Conservation (phyloP, 2,797 vertebrate species). For the Micropoecilia bifurca region DNA sequence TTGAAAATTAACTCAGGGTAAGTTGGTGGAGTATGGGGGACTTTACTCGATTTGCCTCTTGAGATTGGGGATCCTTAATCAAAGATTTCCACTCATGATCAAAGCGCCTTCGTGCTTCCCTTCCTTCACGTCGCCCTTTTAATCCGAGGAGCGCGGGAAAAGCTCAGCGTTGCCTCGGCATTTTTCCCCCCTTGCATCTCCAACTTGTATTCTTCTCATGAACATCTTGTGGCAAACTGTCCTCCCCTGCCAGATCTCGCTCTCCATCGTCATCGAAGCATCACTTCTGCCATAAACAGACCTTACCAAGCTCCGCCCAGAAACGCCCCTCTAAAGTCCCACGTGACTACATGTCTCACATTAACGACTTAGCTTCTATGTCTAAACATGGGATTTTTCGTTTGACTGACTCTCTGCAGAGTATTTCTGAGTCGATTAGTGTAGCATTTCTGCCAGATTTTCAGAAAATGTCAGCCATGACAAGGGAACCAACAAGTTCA, state of each 20-base stretch:
- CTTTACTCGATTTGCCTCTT: conserved; percentile 27
- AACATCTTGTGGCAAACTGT: conserved; percentile 24
- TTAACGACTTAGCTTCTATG: no score
- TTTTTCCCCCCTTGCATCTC: conserved; percentile 12
- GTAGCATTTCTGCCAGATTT: no score
- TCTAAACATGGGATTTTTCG: no score
- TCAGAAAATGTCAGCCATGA: no score
- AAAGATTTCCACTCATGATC: conserved; percentile 44
- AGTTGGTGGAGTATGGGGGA: neutral
- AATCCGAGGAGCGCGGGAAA: conserved; percentile 39
- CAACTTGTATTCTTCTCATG: conserved; percentile 37
- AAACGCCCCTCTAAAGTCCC: no score
- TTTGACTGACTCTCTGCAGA: no score
- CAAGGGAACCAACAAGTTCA: no score
- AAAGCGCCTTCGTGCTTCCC: conserved; percentile 29
- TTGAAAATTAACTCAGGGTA: conserved; percentile 10
- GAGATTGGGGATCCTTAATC: conserved; percentile 40
- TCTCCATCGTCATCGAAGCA: conserved; percentile 26
- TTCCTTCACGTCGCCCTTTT: conserved; percentile 46
- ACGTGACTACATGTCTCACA: no score
- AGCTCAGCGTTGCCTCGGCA: conserved; percentile 38
- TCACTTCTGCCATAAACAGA: conserved; percentile 22
- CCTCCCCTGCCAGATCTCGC: conserved; percentile 29
- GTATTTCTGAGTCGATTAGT: no score
- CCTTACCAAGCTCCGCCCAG: no score